These are phyloP conservation scores for Nomada flava DNA, from an alignment of 2,888 invertebrate species.

Conservation along the genomic window DNA sequence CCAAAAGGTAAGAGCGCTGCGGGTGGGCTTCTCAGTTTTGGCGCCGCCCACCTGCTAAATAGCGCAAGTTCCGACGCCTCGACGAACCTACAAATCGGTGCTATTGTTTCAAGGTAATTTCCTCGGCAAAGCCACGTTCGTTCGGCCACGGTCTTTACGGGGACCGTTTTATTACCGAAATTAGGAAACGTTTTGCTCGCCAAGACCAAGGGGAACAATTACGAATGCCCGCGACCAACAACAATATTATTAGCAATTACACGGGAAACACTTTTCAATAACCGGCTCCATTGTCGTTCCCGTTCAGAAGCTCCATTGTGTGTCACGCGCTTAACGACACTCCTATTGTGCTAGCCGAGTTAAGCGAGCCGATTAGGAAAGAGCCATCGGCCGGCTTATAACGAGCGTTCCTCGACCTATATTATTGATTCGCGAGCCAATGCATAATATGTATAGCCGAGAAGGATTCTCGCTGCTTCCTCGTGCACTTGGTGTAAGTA, in stretches of 20 bases:
- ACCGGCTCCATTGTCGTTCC: background rate
- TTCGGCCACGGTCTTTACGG: background rate
- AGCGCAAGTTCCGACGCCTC: conserved; percentile 44
- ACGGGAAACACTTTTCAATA: background rate
- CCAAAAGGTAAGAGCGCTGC: conserved; percentile 36
- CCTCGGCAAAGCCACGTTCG: background rate
- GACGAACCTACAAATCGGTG: conserved; percentile 13
- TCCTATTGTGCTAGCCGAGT: background rate
- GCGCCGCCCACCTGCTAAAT: conserved; percentile 53
- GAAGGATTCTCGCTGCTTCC: too few relatives aligned
- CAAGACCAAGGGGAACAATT: conserved; percentile 3
- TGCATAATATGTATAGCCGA: too few relatives aligned
- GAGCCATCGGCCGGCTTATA: background rate
- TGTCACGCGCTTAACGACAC: background rate
- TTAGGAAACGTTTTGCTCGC: background rate
- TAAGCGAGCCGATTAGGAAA: background rate
- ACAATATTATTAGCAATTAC: conserved; percentile 14
- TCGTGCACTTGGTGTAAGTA: too few relatives aligned
- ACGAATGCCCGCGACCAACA: background rate
- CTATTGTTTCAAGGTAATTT: conserved; percentile 27
- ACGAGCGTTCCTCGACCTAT: too few relatives aligned
- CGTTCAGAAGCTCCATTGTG: background rate
- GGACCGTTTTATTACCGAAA: conserved; percentile 12
- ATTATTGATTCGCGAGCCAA: too few relatives aligned
- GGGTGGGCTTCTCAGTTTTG: conserved; percentile 27